Conservation (phyloP, 2,797 vertebrate species). For the Phylloscopus collybita region DNA sequence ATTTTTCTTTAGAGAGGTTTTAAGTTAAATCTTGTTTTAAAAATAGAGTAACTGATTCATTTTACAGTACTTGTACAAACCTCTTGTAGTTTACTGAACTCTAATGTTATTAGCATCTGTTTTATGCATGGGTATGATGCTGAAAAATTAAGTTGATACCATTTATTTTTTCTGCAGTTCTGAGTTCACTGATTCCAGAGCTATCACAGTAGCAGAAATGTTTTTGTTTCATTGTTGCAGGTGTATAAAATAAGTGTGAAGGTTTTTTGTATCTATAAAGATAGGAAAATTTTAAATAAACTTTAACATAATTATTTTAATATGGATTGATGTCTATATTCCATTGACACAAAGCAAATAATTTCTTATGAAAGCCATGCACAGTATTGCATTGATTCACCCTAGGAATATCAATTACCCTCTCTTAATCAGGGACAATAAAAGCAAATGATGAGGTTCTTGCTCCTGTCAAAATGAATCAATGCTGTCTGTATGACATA, state of each 20-base stretch:
- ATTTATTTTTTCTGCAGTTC: not conserved
- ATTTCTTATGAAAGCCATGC: not conserved
- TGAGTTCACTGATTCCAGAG: not conserved
- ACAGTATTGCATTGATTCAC: not conserved
- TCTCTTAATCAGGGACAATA: not conserved
- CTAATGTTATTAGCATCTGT: not conserved
- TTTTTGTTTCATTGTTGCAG: not conserved
- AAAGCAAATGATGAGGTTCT: not conserved
- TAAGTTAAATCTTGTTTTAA: not conserved
- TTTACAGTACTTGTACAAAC: not conserved
- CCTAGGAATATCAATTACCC: not conserved
- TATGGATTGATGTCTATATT: not conserved
- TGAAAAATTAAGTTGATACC: not conserved
- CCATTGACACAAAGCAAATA: not conserved
- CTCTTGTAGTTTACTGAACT: not conserved
- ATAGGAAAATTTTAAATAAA: not conserved
- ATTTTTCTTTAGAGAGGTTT: not conserved
- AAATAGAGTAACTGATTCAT: not conserved
- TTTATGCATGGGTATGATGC: not conserved
- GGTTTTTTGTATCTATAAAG: not conserved
- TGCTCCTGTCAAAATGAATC: conserved; percentile 34
- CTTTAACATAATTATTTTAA: not conserved
- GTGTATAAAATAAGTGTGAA: not conserved
- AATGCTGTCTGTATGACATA: not conserved
- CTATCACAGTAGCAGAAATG: not conserved